phyloP scores from a whole-genome alignment of 2,888 invertebrate genomes.

The Orthosia gracilis region DNA sequence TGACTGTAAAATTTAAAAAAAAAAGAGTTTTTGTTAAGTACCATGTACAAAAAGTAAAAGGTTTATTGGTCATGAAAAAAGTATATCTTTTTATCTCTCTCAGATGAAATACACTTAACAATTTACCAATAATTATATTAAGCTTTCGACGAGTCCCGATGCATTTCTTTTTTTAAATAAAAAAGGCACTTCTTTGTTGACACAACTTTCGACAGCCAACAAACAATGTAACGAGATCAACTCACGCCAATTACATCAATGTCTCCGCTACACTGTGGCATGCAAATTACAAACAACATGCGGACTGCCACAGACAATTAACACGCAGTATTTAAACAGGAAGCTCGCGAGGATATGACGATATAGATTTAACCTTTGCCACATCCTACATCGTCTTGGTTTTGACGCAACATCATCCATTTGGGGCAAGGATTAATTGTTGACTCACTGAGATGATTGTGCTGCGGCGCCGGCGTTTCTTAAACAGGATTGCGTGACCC shows the following conservation, averaged over 20 bases:
- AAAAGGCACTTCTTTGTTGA: slow-evolving; percentile 19
- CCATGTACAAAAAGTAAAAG: neutral
- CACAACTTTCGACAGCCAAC: slow-evolving; percentile 15
- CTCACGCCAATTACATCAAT: slow-evolving; percentile 28
- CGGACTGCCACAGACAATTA: slow-evolving; percentile 82
- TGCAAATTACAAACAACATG: slow-evolving; percentile 71
- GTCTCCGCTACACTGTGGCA: slow-evolving; percentile 61
- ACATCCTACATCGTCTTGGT: slow-evolving; percentile 88
- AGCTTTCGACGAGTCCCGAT: neutral
- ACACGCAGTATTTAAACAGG: slow-evolving; percentile 84
- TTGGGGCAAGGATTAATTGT: slow-evolving; percentile 75
- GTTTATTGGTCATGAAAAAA: neutral
- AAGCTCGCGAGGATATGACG: slow-evolving; percentile 88
- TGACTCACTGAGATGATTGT: slow-evolving; percentile 75
- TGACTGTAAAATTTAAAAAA: too few species aligned
- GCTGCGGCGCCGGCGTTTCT: slow-evolving; percentile 63
- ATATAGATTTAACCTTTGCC: slow-evolving; percentile 90
- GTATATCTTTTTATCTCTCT: neutral
- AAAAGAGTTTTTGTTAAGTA: too few species aligned
- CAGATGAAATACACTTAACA: neutral
- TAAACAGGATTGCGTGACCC: slow-evolving; percentile 63
- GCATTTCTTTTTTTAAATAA: slow-evolving; percentile 11
- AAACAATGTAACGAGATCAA: slow-evolving; percentile 37
- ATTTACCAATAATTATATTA: neutral
- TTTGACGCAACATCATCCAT: slow-evolving; percentile 75